Percentiles rank a stretch among this genome's conserved stretches.
Conservation (phyloP, 2,888 invertebrate species). For the Meta bourneti region DNA sequence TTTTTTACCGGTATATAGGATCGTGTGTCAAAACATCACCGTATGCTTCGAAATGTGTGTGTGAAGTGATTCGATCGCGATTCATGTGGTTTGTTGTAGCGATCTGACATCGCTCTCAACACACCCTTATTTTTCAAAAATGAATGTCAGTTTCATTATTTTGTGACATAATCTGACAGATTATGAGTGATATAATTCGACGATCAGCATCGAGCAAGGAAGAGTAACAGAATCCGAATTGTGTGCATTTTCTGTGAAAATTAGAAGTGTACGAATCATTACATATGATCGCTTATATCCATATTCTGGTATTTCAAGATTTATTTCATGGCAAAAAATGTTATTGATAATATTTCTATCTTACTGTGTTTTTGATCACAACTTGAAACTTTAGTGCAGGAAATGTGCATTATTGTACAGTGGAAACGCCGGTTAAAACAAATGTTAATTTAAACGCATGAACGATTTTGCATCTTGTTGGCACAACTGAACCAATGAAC, state of each 20-base stretch:
- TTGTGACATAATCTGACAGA: neutral
- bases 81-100: constrained; percentile 8
- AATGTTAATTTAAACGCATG: neutral
- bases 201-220: neutral
- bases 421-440: neutral
- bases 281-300: too few species aligned
- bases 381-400: neutral
- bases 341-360: too few species aligned
- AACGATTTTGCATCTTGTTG: neutral
- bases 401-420: neutral
- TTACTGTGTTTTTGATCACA: neutral
- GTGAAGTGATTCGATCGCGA: neutral
- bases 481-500: neutral
- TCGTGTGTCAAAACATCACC: neutral
- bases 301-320: too few species aligned
- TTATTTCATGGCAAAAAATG: too few species aligned
- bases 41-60: too few species aligned
- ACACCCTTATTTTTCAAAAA: constrained; percentile 14
- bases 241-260: neutral
- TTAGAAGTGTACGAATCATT: neutral
- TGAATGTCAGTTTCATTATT: neutral
- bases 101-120: constrained; percentile 11
- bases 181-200: neutral
- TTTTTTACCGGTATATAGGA: neutral
- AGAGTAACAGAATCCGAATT: neutral